Conservation (phyloP, 2,888 invertebrate species). For the Prosopocoilus inquinatus region DNA sequence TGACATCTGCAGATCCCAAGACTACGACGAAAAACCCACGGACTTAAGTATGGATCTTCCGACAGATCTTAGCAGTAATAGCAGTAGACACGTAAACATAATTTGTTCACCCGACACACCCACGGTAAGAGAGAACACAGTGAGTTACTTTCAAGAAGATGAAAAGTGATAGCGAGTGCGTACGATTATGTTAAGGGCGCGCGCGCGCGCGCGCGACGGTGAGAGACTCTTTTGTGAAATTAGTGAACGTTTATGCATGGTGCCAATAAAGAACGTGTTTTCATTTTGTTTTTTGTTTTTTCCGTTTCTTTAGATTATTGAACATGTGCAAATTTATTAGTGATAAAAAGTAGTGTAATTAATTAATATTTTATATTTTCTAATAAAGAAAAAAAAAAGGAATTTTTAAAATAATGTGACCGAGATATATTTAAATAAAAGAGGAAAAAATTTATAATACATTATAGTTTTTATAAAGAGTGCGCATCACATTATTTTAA, state of each 20-base stretch:
- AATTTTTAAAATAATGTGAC: constrained; percentile 18
- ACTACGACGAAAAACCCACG: constrained; percentile 52
- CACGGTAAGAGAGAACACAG: constrained; percentile 28
- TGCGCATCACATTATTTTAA: constrained; percentile 15
- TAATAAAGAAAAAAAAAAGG: constrained; percentile 1
- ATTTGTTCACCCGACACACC: constrained; percentile 50
- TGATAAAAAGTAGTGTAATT: constrained; percentile 8
- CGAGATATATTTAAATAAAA: constrained; percentile 3
- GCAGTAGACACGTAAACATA: constrained; percentile 45
- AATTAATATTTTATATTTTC: constrained; percentile 13
- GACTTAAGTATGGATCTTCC: constrained; percentile 50
- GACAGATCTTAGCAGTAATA: constrained; percentile 46
- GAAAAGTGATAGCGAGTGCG: constrained; percentile 24
- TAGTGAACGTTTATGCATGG: constrained; percentile 14
- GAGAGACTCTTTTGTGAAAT: constrained; percentile 1
- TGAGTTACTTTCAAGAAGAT: constrained; percentile 18
- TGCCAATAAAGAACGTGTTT: constrained; percentile 24
- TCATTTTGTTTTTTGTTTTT: constrained; percentile 4
- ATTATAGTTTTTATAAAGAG: background rate
- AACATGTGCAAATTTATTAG: constrained; percentile 22
- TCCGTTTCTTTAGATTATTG: constrained; percentile 13
- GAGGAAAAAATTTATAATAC: background rate
- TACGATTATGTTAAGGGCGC: constrained; percentile 1
- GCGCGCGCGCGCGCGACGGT: no score
- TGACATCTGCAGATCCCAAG: constrained; percentile 24